A percentile compares a stretch with the other conserved stretches of the same genome.
These are phyloP conservation scores for Xenopus laevis DNA, from an alignment of 2,113 vertebrate genomes.

Conservation along the genomic window DNA sequence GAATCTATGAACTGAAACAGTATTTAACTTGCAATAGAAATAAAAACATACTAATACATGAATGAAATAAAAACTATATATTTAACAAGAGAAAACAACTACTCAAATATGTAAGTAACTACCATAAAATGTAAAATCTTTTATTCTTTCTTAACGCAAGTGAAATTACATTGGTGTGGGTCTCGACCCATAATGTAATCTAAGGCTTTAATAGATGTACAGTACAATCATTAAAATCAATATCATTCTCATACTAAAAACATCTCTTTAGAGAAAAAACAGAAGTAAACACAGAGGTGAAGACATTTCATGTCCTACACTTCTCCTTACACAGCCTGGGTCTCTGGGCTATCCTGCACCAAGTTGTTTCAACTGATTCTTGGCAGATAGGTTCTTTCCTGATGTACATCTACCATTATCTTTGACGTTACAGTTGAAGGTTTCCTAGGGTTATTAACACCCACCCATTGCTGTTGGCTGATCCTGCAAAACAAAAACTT, in stretches of 20 bases:
- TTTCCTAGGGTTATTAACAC: constrained; percentile 71
- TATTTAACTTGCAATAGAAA: constrained; percentile 85
- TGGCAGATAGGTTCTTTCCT: neutral
- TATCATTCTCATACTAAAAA: constrained; percentile 79
- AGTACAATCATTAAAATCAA: constrained; percentile 92
- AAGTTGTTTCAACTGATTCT: constrained; percentile 47
- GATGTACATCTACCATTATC: constrained; percentile 69
- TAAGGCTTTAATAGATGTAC: constrained; percentile 99
- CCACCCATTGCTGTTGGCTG: neutral
- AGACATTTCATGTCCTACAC: constrained; percentile 65
- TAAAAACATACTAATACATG: constrained; percentile 82
- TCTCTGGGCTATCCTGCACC: constrained; percentile 68
- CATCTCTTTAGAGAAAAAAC: constrained; percentile 79
- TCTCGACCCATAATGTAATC: constrained; percentile 81
- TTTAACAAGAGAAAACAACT: constrained; percentile 77
- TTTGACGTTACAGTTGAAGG: constrained; percentile 71
- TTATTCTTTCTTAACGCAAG: constrained; percentile 81
- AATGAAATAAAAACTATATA: constrained; percentile 85
- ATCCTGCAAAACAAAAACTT: constrained; percentile 10
- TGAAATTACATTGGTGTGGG: constrained; percentile 91
- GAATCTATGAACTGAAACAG: constrained; percentile 82
- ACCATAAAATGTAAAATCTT: constrained; percentile 83
- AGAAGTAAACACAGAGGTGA: constrained; percentile 75
- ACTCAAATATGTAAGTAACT: constrained; percentile 73
- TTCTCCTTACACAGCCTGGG: constrained; percentile 59